Conservation (phyloP, 53 echinoderm and acorn worm species). For the Patiria pectinifera region DNA sequence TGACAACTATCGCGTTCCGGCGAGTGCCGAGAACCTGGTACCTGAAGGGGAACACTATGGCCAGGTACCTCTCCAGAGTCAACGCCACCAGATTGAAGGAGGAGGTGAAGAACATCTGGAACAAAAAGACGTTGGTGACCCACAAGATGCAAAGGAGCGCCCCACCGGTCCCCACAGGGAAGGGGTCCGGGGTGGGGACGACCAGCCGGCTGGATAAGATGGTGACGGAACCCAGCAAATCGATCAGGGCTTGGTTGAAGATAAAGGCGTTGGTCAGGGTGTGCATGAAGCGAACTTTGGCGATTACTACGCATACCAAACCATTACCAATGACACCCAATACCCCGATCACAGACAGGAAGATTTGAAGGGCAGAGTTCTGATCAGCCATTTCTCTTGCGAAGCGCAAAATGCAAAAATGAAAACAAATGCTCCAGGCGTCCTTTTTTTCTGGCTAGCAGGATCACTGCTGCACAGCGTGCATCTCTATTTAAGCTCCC, state of each 20-base stretch:
- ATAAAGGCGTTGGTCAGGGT: no score
- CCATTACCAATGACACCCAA: slow-evolving; percentile 73
- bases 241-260: no score
- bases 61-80: no score
- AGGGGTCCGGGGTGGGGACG: slow-evolving; percentile 29
- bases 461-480: no score
- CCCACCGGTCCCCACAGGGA: slow-evolving; percentile 40
- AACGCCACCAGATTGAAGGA: slow-evolving; percentile 86
- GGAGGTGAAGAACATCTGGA: slow-evolving; percentile 75
- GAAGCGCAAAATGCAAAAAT: no score
- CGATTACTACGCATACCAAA: no score
- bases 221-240: slow-evolving; percentile 75
- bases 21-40: slow-evolving; percentile 58
- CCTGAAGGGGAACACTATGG: no score
- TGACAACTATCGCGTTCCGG: slow-evolving; percentile 21
- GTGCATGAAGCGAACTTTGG: no score
- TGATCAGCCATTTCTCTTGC: slow-evolving; percentile 20
- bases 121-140: slow-evolving; percentile 80
- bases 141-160: slow-evolving; percentile 81
- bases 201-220: slow-evolving; percentile 43
- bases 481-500: no score
- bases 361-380: not conserved
- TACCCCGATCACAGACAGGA: slow-evolving; percentile 57
- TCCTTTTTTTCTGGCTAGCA: no score
- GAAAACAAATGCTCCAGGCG: no score